phyloP scores from a whole-genome alignment of 2,888 invertebrate species.

The Chromoteleia sp. region DNA sequence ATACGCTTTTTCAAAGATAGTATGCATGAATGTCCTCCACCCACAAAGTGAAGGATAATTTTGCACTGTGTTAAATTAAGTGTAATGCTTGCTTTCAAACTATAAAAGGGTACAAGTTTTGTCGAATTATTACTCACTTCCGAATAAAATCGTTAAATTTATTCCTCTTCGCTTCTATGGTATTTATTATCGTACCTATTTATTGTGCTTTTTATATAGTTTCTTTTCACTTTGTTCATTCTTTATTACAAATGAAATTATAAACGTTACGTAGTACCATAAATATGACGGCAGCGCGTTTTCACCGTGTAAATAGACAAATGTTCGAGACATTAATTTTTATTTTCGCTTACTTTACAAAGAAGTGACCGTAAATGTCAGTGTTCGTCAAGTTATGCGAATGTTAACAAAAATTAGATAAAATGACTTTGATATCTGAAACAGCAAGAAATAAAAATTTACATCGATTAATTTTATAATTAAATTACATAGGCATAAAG shows the following conservation, averaged over 20 bases:
- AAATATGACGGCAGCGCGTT: not conserved
- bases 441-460: not conserved
- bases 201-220: not conserved
- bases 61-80: conserved; percentile 11
- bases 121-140: not conserved
- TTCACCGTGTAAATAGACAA: not conserved
- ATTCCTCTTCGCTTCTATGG: not conserved
- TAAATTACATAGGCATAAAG: not conserved
- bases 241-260: conserved; percentile 8
- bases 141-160: not conserved
- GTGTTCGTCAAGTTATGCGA: not conserved
- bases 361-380: not conserved
- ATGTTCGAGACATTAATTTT: conserved; percentile 3
- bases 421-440: not conserved
- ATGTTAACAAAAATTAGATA: not conserved
- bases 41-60: conserved; percentile 14
- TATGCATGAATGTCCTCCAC: conserved; percentile 3
- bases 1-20: not conserved
- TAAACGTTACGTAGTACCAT: not conserved
- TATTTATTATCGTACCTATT: not conserved
- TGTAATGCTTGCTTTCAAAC: not conserved
- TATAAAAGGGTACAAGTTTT: not conserved
- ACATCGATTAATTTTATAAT: not conserved
- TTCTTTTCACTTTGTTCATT: not conserved
- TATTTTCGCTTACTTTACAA: conserved; percentile 10